Evolutionary conservation across 2,888 invertebrate species (phyloP), one percentile per base, ranked within the genome.

Genomic region (Hyalella azteca): DNA sequence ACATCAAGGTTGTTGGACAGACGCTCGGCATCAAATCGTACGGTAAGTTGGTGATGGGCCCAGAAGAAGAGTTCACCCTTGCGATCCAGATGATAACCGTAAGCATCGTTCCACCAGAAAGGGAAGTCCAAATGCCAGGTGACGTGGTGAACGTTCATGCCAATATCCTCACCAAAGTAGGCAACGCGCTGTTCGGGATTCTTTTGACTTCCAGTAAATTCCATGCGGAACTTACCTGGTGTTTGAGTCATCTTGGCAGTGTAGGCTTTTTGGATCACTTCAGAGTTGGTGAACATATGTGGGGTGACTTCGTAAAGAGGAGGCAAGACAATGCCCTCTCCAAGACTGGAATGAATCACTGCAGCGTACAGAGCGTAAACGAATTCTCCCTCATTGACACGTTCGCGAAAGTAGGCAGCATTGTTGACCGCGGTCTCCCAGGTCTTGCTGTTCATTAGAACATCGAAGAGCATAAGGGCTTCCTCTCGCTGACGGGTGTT

Each of bases 121-220:
- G 93, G 92, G 86, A 90, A 90, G 81, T 91, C 90, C 82, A 90
- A 87, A 86, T 92, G 91, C 88, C 91, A 90, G 87, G 90, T 85
- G 22, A 83, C 91, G 89, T 93, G 93, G 86, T 90, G 91, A 0
- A 90, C 86, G 87, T 92, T 93, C 77, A 93, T 88, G 79, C 90
- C 91, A 79, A 92, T 88, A 87, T 94, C 94, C 86, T 94, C 92
- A 22, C 92, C 79, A 88, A 92, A 92, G 88, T 93, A 93, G 60
- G 91, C 89, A 79, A 93, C 85, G 81, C 89, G 90, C 79, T 90
- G 89, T 82, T 92, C 92, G 2, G 90, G 86, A 85, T 91, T 90
- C 40, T 90, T 81, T 48, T 85, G 86, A 32, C 86, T 86, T 45
- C 87, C 87, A 29, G 87, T 86, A 78, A 86, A 86, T 80, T 86